These are phyloP conservation scores for Apus apus DNA, from an alignment of 2,113 vertebrate genomes.

Conservation along the genomic window DNA sequence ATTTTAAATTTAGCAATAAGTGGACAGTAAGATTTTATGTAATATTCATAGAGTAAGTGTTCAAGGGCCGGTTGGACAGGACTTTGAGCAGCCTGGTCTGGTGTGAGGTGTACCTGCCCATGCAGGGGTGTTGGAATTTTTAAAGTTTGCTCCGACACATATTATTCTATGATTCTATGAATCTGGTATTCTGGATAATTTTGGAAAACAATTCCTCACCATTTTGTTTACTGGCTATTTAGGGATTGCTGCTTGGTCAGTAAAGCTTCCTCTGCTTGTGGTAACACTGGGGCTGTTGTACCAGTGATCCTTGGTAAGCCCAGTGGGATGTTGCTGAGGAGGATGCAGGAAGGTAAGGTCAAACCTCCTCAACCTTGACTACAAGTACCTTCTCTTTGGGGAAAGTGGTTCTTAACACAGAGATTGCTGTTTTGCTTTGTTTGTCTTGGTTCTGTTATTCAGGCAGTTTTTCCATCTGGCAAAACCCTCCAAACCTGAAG, in stretches of 20 bases:
- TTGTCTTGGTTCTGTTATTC: conserved; percentile 29
- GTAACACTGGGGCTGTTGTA: background rate
- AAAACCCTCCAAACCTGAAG: background rate
- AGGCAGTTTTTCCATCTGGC: background rate
- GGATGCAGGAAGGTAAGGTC: conserved; percentile 18
- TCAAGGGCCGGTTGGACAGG: too few species aligned
- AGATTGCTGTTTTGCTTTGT: conserved; percentile 43
- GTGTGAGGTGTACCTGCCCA: too few species aligned
- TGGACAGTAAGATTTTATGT: conserved; percentile 11
- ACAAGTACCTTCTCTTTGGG: conserved; percentile 10
- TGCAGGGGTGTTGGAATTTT: too few species aligned
- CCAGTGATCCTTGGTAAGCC: conserved; percentile 13
- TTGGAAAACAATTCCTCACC: conserved; percentile 21
- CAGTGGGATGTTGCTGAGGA: background rate
- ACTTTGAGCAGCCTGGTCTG: too few species aligned
- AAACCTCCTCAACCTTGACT: conserved; percentile 16
- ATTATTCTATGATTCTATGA: background rate
- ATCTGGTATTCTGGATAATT: background rate
- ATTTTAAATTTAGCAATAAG: conserved; percentile 14
- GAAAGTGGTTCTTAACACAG: conserved; percentile 17
- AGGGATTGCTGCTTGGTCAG: conserved; percentile 41
- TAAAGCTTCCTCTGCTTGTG: conserved; percentile 11
- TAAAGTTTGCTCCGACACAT: too few species aligned
- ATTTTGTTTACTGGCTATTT: conserved; percentile 61
- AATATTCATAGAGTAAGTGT: background rate